These are phyloP conservation scores for Acromyrmex heyeri DNA, from an alignment of 1,140 invertebrate species.

Conservation along the genomic window DNA sequence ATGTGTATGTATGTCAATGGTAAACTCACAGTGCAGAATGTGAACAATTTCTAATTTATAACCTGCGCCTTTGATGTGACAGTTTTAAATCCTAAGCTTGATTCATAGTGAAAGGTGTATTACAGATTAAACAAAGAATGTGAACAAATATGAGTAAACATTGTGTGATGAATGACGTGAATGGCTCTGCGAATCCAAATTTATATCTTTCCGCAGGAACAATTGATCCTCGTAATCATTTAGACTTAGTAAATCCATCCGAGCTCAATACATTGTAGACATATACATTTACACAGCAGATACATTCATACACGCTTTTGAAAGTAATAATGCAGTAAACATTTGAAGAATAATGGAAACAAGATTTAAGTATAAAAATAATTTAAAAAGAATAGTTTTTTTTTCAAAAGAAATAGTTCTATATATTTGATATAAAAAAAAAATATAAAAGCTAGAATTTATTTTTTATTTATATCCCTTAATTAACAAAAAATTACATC, in stretches of 20 bases:
- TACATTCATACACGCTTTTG: neutral
- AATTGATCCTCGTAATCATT: neutral
- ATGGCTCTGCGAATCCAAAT: neutral
- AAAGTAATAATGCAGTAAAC: neutral
- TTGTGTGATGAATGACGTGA: neutral
- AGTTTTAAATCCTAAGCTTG: neutral
- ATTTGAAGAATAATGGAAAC: neutral
- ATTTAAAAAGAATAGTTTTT: neutral
- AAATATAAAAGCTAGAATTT: neutral
- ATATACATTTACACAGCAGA: neutral
- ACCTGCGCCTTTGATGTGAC: neutral
- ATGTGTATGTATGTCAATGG: neutral
- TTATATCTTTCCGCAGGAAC: neutral
- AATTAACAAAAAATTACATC: constrained; percentile 7
- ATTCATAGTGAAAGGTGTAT: neutral
- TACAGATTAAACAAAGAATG: neutral
- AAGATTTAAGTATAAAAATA: neutral
- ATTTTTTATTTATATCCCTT: neutral
- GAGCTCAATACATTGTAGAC: neutral
- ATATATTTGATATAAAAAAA: neutral
- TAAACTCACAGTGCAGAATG: neutral
- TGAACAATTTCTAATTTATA: neutral
- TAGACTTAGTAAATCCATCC: neutral
- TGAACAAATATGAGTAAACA: neutral
- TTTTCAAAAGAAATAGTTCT: neutral